These are phyloP conservation scores for Tetramorium simillimum DNA, from an alignment of 1,140 invertebrate species.

Conservation along the genomic window DNA sequence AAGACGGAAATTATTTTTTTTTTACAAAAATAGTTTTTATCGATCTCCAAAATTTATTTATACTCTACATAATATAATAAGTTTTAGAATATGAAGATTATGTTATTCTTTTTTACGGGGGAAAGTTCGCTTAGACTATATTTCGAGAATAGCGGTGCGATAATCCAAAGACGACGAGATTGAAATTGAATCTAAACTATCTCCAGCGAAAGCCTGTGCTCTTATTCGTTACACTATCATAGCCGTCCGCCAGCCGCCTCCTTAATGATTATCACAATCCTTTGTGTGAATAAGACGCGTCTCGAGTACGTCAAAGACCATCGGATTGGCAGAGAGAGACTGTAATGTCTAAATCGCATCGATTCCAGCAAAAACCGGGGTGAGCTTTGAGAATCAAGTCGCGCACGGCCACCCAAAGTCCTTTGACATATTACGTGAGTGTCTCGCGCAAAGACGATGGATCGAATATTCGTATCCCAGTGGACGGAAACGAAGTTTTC, in stretches of 20 bases:
- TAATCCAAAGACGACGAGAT: background rate
- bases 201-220: background rate
- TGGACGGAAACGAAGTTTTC: background rate
- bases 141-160: background rate
- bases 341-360: background rate
- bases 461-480: background rate
- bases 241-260: background rate
- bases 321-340: background rate
- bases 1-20: background rate
- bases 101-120: background rate
- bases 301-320: background rate
- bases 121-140: background rate
- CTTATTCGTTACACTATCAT: background rate
- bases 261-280: background rate
- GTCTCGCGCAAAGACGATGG: background rate
- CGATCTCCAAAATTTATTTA: background rate
- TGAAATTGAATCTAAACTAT: conserved; percentile 13
- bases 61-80: background rate
- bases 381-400: conserved; percentile 10
- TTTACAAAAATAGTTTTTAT: background rate
- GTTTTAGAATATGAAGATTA: background rate
- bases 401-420: background rate
- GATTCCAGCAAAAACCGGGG: background rate
- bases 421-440: background rate
- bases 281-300: conserved; percentile 4